These are phyloP conservation scores for Oenanthe melanoleuca DNA, from an alignment of 2,113 vertebrate genomes.

Conservation along the genomic window DNA sequence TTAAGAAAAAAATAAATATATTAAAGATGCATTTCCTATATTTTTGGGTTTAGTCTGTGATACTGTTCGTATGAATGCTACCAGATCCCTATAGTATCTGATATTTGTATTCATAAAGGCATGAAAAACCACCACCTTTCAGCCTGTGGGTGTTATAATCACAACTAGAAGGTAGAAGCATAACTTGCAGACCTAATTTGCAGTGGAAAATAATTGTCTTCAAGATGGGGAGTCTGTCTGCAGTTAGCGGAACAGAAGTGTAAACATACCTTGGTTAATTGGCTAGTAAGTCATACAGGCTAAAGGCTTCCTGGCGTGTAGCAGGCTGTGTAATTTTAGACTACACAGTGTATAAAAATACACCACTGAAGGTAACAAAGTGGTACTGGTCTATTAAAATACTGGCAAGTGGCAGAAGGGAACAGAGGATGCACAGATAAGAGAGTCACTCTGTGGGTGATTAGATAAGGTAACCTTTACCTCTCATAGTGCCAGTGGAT, in stretches of 20 bases:
- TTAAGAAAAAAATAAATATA: not conserved
- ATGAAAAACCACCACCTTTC: not conserved
- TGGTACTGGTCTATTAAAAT: slow-evolving; percentile 25
- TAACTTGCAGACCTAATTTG: not conserved
- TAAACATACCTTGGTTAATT: slow-evolving; percentile 39
- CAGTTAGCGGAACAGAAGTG: not conserved
- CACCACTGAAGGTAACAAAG: not conserved
- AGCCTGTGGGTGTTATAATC: not conserved
- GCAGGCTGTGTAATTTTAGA: slow-evolving; percentile 35
- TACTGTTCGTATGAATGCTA: not conserved
- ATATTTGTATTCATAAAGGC: not conserved
- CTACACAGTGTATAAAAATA: slow-evolving; percentile 17
- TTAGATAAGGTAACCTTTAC: not conserved
- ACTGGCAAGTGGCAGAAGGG: slow-evolving; percentile 11
- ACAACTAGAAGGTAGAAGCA: not conserved
- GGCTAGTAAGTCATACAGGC: not conserved
- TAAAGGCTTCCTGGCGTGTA: not conserved
- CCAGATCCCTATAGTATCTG: not conserved
- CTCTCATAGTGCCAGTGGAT: not conserved
- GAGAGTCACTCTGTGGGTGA: not conserved
- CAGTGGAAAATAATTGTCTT: not conserved
- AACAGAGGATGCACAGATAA: slow-evolving; percentile 5
- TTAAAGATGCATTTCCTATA: not conserved
- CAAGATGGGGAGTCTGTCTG: not conserved
- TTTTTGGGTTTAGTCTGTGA: not conserved